Evolutionary conservation across 1,140 invertebrate species (phyloP).

Genomic region (Andrena cerasifolii): DNA sequence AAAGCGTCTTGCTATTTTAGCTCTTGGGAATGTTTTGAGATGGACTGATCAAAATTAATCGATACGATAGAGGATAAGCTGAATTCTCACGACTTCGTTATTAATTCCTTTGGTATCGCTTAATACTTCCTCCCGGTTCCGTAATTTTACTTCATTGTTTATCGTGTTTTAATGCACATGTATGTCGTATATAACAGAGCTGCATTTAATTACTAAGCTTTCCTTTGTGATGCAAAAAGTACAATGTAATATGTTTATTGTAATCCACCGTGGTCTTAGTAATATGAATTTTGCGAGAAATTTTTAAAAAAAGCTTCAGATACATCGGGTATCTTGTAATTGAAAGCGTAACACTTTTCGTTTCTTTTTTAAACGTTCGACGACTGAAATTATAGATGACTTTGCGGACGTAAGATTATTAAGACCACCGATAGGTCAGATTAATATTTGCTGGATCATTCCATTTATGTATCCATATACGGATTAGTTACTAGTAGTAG

Average conservation of each 20-base stretch:
- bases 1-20: slow-evolving; percentile 2
- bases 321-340: not conserved
- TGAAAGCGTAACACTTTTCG: not conserved
- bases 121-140: slow-evolving; percentile 14
- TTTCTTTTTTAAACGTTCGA: slow-evolving; percentile 10
- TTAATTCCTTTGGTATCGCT: slow-evolving; percentile 2
- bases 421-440: slow-evolving; percentile 15
- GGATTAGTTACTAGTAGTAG: not conserved
- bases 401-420: slow-evolving; percentile 2
- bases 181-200: not conserved
- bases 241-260: slow-evolving; percentile 13
- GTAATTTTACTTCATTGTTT: not conserved
- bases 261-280: slow-evolving; percentile 17
- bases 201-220: not conserved
- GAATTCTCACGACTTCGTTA: not conserved
- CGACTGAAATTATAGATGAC: not conserved
- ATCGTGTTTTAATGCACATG: slow-evolving; percentile 6
- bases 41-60: slow-evolving; percentile 39
- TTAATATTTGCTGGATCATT: not conserved
- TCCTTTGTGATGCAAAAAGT: slow-evolving; percentile 43
- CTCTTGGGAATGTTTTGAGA: not conserved
- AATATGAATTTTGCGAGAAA: not conserved
- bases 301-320: not conserved
- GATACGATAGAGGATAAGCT: slow-evolving; percentile 14
- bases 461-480: not conserved